Evolutionary conservation across 2,888 invertebrate genomes (phyloP).

Genomic region (Agrochola litura): DNA sequence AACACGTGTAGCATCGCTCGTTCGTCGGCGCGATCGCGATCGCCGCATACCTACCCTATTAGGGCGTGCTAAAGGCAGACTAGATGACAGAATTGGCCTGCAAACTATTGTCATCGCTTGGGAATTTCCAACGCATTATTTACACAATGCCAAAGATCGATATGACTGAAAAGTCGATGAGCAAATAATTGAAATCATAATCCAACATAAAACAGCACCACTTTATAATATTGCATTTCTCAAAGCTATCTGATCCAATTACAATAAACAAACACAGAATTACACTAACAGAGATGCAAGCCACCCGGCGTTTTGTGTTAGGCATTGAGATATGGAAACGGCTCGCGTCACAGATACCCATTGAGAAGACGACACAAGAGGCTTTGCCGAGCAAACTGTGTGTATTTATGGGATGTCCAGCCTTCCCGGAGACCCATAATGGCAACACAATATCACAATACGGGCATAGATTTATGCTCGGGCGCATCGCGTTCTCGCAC

Average conservation of each 20-base stretch:
- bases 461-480: constrained; percentile 89
- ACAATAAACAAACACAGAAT: constrained; percentile 58
- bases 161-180: background rate
- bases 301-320: constrained; percentile 65
- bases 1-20: constrained; percentile 89
- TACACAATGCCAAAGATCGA: constrained; percentile 11
- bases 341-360: constrained; percentile 73
- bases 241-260: constrained; percentile 47
- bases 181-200: constrained; percentile 13
- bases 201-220: background rate
- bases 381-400: constrained; percentile 76
- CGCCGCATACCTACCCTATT: constrained; percentile 83
- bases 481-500: constrained; percentile 89
- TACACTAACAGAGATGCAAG: constrained; percentile 64
- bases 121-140: constrained; percentile 49
- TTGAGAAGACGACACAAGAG: constrained; percentile 74
- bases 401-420: constrained; percentile 87
- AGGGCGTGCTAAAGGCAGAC: constrained; percentile 82
- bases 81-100: constrained; percentile 82
- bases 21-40: constrained; percentile 83
- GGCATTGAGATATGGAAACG: constrained; percentile 75
- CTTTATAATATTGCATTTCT: constrained; percentile 6
- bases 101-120: constrained; percentile 59
- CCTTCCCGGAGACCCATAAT: constrained; percentile 86
- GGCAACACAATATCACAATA: constrained; percentile 91